phyloP scores from a whole-genome alignment of 2,888 invertebrate species.

The Drosophila affinis region DNA sequence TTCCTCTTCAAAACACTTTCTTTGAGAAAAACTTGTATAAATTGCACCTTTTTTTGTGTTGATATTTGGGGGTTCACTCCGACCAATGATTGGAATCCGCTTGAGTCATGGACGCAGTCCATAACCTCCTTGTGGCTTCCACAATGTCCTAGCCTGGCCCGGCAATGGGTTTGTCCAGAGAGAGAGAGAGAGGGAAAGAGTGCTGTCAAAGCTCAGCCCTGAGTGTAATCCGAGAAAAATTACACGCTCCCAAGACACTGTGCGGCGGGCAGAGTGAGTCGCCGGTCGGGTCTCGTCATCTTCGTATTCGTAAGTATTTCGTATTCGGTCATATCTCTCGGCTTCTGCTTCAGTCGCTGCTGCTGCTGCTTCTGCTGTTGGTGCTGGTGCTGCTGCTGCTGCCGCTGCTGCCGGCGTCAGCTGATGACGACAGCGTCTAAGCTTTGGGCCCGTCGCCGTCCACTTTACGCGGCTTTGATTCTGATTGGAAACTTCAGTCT shows the following conservation, averaged over 20 bases:
- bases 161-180: background rate
- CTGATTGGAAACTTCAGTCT: slow-evolving; percentile 82
- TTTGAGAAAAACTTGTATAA: no score
- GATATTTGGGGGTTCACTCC: background rate
- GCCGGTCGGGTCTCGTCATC: slow-evolving; percentile 43
- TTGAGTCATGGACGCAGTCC: background rate
- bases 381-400: slow-evolving; percentile 18
- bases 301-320: slow-evolving; percentile 53
- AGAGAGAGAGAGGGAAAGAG: background rate
- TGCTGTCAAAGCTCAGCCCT: background rate
- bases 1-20: no score
- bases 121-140: background rate
- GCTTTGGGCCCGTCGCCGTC: slow-evolving; percentile 58
- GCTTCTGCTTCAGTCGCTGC: slow-evolving; percentile 10
- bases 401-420: slow-evolving; percentile 31
- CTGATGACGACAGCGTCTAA: slow-evolving; percentile 54
- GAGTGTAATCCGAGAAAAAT: background rate
- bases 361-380: slow-evolving; percentile 47
- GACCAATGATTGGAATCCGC: background rate
- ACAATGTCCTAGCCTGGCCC: background rate
- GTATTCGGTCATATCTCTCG: slow-evolving; percentile 81
- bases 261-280: background rate
- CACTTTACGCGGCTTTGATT: slow-evolving; percentile 74
- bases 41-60: no score
- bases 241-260: background rate